These are phyloP conservation scores for Cephus cinctus DNA, from an alignment of 1,140 invertebrate genomes.

Conservation along the genomic window DNA sequence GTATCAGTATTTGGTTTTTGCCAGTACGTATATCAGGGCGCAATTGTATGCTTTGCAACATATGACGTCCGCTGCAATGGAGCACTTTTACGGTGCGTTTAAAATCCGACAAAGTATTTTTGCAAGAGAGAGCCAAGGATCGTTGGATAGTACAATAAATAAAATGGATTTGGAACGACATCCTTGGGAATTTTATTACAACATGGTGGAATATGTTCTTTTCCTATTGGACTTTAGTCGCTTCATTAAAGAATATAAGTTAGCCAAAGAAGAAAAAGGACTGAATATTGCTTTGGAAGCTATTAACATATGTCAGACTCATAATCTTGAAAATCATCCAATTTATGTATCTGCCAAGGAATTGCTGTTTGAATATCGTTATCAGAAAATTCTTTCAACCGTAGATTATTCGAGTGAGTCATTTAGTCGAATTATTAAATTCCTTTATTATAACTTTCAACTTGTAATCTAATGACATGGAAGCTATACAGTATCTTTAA, in stretches of 20 bases:
- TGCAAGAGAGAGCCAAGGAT: conserved; percentile 16
- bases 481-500: too few species aligned
- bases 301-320: conserved; percentile 22
- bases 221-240: conserved; percentile 35
- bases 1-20: conserved; percentile 43
- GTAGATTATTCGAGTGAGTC: conserved; percentile 16
- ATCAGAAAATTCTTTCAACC: conserved; percentile 1
- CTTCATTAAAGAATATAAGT: conserved; percentile 21
- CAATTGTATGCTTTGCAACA: conserved; percentile 39
- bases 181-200: conserved; percentile 22
- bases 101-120: conserved; percentile 28
- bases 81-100: conserved; percentile 43
- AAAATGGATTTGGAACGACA: neutral
- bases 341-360: conserved; percentile 23
- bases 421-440: neutral
- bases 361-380: conserved; percentile 15
- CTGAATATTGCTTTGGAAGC: conserved; percentile 20
- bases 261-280: conserved; percentile 8
- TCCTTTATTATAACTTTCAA: neutral
- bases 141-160: conserved; percentile 9
- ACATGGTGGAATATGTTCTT: conserved; percentile 28
- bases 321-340: conserved; percentile 33
- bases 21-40: conserved; percentile 35
- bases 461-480: neutral
- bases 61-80: conserved; percentile 23